These are phyloP conservation scores for Pristionchus entomophagus DNA, from an alignment of 2,888 invertebrate genomes.

Conservation along the genomic window DNA sequence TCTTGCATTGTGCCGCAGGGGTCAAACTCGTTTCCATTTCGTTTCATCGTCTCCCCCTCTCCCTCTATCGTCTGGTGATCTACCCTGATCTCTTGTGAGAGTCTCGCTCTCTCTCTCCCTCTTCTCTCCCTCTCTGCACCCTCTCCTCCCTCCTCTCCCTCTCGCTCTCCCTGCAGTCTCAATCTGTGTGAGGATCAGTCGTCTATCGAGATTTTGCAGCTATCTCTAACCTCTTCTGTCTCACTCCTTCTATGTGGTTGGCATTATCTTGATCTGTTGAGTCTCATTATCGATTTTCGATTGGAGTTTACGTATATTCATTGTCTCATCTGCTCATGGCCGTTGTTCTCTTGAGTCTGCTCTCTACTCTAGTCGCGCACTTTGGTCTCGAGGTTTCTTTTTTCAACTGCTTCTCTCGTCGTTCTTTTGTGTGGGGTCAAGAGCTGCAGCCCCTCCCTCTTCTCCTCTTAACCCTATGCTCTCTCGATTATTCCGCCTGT, in stretches of 20 bases:
- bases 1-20: slow-evolving; percentile 28
- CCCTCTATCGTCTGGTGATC: neutral
- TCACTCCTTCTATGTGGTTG: neutral
- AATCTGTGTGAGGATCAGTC: slow-evolving; percentile 1
- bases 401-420: neutral
- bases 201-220: neutral
- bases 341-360: neutral
- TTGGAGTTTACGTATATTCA: neutral
- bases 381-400: neutral
- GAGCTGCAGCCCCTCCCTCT: neutral
- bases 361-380: neutral
- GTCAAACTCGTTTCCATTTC: slow-evolving; percentile 36
- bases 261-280: neutral
- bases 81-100: too few relatives aligned
- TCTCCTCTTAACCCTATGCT: neutral
- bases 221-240: too few relatives aligned
- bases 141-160: neutral
- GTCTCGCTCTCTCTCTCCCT: neutral
- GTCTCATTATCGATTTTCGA: neutral
- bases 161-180: neutral
- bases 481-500: neutral
- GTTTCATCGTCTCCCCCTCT: too few relatives aligned
- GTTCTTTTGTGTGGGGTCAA: slow-evolving; percentile 4
- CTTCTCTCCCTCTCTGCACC: neutral
- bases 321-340: neutral